These are phyloP conservation scores for Paraescarpia echinospica DNA, from an alignment of 1,140 invertebrate genomes.

Conservation along the genomic window DNA sequence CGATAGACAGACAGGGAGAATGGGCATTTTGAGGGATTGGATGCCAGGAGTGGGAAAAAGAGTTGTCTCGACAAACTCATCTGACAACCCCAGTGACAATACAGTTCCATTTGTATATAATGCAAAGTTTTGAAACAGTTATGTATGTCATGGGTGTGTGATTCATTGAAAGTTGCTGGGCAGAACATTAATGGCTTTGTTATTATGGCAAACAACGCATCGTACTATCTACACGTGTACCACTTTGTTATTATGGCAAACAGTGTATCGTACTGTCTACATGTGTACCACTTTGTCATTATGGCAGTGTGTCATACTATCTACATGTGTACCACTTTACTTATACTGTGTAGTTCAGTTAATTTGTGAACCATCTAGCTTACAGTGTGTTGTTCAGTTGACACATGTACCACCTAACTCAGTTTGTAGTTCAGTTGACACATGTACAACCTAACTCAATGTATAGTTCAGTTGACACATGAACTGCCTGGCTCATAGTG, in stretches of 20 bases:
- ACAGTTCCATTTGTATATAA: neutral
- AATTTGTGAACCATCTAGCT: neutral
- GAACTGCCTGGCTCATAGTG: neutral
- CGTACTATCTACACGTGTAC: neutral
- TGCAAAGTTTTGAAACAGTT: neutral
- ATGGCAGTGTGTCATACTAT: neutral
- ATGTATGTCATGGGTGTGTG: neutral
- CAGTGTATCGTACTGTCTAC: neutral
- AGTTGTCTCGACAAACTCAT: neutral
- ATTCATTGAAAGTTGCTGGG: neutral
- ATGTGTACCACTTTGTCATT: neutral
- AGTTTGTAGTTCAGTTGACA: neutral
- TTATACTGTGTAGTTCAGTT: neutral
- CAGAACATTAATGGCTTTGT: no score
- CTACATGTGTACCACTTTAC: neutral
- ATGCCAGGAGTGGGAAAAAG: neutral
- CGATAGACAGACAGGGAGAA: conserved; percentile 33
- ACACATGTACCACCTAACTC: neutral
- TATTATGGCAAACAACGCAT: no score
- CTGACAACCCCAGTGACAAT: neutral
- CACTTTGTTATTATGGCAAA: neutral
- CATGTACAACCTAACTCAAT: neutral
- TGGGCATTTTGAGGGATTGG: neutral
- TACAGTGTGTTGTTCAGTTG: neutral
- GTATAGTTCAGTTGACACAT: neutral